Percentiles rank a stretch among this genome's conserved stretches.
Evolutionary conservation across 2,888 invertebrate species (phyloP).

Genomic region (Panzeria rudis): DNA sequence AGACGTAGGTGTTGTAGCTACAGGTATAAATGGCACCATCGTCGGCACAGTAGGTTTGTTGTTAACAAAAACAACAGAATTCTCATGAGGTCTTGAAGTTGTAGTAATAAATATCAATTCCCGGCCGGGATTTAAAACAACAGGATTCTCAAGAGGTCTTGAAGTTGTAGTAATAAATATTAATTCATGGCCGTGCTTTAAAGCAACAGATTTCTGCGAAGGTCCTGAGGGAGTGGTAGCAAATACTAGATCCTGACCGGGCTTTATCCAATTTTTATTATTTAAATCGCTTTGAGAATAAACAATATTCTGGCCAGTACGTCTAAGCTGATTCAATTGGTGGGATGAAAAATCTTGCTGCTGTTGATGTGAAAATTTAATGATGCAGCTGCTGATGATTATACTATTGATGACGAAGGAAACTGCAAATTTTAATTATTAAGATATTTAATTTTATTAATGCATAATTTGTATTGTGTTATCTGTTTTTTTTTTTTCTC

Average conservation of each 20-base stretch:
- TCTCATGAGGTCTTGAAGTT: neutral
- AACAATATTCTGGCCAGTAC: neutral
- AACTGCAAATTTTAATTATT: conserved; percentile 39
- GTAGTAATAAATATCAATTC: conserved; percentile 53
- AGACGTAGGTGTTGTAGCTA: conserved; percentile 74
- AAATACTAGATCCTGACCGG: conserved; percentile 64
- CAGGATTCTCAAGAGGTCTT: neutral
- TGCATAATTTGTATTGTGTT: neutral
- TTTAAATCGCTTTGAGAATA: conserved; percentile 28
- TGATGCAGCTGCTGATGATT: neutral
- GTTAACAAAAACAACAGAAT: conserved; percentile 76
- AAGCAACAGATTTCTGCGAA: conserved; percentile 66
- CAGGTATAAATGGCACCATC: conserved; percentile 75
- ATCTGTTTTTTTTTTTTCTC: neutral
- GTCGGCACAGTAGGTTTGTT: conserved; percentile 75
- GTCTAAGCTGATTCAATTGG: neutral
- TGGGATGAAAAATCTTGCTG: neutral
- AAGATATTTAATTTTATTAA: conserved; percentile 17
- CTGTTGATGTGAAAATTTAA: neutral
- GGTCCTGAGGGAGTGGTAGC: conserved; percentile 25
- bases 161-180: conserved; percentile 46
- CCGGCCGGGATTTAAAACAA: conserved; percentile 71
- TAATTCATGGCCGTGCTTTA: conserved; percentile 58
- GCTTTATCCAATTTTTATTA: conserved; percentile 34
- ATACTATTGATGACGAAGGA: neutral